phyloP scores from a whole-genome alignment of 2,888 invertebrate genomes.

The Perithous albicinctus region DNA sequence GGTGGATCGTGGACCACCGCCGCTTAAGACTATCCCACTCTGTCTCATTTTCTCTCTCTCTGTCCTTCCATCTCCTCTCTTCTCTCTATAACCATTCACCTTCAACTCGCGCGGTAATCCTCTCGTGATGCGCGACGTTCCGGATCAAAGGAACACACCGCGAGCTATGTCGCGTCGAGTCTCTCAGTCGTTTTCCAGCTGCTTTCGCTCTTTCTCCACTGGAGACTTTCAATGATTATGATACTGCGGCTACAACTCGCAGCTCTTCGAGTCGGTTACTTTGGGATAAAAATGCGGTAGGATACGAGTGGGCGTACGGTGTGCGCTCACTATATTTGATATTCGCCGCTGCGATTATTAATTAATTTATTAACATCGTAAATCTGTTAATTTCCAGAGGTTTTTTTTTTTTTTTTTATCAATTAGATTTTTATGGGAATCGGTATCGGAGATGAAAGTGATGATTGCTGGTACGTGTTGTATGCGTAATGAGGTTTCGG shows the following conservation, averaged over 20 bases:
- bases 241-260: constrained; percentile 8
- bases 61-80: constrained; percentile 54
- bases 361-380: constrained; percentile 14
- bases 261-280: constrained; percentile 1
- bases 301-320: constrained; percentile 8
- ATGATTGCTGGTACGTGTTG: neutral
- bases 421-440: neutral
- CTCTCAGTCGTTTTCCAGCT: constrained; percentile 51
- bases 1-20: constrained; percentile 53
- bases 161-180: constrained; percentile 29
- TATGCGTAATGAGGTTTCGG: neutral
- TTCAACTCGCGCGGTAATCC: constrained; percentile 61
- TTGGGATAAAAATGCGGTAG: constrained; percentile 2
- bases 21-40: constrained; percentile 45
- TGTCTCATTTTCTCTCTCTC: constrained; percentile 33
- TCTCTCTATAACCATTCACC: constrained; percentile 35
- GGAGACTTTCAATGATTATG: constrained; percentile 25
- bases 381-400: neutral
- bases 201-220: constrained; percentile 32
- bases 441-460: neutral
- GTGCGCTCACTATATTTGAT: neutral
- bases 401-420: neutral
- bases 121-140: constrained; percentile 58
- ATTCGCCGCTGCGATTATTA: constrained; percentile 11
- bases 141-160: constrained; percentile 59